Conservation (phyloP, 2,888 invertebrate species). For the Capitulum mitella region DNA sequence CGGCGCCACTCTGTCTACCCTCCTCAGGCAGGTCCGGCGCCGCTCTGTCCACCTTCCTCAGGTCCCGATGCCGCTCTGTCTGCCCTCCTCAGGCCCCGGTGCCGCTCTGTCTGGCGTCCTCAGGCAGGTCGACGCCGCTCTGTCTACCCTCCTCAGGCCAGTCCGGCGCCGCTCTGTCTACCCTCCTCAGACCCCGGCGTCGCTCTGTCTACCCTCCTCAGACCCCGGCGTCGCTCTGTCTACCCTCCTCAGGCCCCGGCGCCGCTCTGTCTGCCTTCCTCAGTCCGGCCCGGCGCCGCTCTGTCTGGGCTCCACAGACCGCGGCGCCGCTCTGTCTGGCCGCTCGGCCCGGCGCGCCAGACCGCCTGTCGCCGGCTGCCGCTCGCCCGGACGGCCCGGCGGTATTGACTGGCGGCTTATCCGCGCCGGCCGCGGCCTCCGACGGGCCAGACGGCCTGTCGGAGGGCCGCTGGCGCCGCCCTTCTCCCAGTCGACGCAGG, state of each 20-base stretch:
- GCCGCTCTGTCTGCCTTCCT: background rate
- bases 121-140: background rate
- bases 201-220: background rate
- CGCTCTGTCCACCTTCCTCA: background rate
- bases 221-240: background rate
- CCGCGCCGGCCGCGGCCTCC: background rate
- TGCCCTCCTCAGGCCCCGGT: background rate
- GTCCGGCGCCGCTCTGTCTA: background rate
- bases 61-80: background rate
- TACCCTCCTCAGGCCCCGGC: background rate
- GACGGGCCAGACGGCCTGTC: background rate
- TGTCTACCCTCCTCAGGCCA: background rate
- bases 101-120: background rate
- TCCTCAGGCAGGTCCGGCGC: background rate
- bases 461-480: background rate
- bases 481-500: background rate
- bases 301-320: too few species aligned
- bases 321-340: background rate
- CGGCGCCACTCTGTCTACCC: background rate
- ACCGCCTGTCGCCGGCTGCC: background rate
- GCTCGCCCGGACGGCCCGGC: background rate
- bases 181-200: background rate
- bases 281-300: background rate
- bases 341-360: background rate
- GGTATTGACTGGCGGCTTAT: constrained; percentile 16